Conservation (phyloP, 2,888 invertebrate genomes). For the Campoletis raptor region DNA sequence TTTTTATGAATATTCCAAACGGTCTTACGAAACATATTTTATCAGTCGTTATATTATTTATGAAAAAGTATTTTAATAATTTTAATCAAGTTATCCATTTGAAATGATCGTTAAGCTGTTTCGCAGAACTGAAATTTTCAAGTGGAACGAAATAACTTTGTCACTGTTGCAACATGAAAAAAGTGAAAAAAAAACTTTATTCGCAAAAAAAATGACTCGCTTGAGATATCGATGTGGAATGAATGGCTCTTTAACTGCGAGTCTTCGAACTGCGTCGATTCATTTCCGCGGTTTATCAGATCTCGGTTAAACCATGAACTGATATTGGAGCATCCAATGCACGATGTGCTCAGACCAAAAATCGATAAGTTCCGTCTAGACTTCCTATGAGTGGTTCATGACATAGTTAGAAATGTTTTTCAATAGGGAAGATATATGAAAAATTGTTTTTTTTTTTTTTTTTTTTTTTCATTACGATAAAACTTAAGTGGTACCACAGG, state of each 20-base stretch:
- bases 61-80: too few relatives aligned
- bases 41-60: too few relatives aligned
- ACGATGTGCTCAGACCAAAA: constrained; percentile 58
- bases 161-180: background rate
- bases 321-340: constrained; percentile 48
- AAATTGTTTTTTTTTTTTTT: background rate
- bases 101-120: background rate
- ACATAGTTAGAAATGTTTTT: constrained; percentile 32
- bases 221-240: constrained; percentile 7
- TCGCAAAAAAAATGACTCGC: background rate
- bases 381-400: constrained; percentile 31
- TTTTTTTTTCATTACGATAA: background rate
- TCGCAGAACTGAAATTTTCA: too few relatives aligned
- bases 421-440: background rate
- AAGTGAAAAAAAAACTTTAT: background rate
- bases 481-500: too few relatives aligned
- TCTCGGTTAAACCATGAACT: constrained; percentile 19
- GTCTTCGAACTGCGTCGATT: constrained; percentile 21
- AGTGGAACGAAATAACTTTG: background rate
- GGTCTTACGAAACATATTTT: too few relatives aligned
- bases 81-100: background rate
- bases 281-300: constrained; percentile 40
- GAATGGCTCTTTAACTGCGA: background rate
- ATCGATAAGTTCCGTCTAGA: constrained; percentile 54
- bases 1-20: background rate